Conservation (phyloP, 2,888 invertebrate genomes). For the Amblyjoppa fuscipennis region DNA sequence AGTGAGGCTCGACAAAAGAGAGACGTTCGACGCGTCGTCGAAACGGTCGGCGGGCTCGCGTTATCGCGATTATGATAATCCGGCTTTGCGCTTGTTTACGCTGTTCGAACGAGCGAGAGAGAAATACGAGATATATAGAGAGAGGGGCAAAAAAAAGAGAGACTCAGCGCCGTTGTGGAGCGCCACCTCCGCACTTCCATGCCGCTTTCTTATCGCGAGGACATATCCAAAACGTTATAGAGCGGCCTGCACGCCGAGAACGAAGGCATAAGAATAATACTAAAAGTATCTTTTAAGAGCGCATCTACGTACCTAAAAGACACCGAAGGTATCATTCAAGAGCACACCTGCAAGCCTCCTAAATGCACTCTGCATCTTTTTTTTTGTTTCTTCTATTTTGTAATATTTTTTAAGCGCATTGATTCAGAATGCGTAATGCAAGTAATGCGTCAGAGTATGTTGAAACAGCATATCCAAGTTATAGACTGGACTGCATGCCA, state of each 20-base stretch:
- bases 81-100: conserved; percentile 79
- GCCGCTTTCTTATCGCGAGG: conserved; percentile 61
- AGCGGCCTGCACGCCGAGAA: conserved; percentile 49
- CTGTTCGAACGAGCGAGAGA: conserved; percentile 62
- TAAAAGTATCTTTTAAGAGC: conserved; percentile 17
- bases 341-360: not conserved
- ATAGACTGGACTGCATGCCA: conserved; percentile 45
- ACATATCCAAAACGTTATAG: conserved; percentile 53
- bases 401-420: not conserved
- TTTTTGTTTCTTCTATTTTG: not conserved
- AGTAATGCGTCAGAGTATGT: too few species aligned
- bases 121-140: conserved; percentile 20
- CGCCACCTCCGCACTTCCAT: conserved; percentile 60
- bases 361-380: conserved; percentile 6
- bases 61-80: conserved; percentile 82
- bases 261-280: conserved; percentile 20
- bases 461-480: conserved; percentile 31
- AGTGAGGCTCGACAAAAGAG: conserved; percentile 73
- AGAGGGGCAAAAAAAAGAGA: conserved; percentile 33
- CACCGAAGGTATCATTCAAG: conserved; percentile 10
- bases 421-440: not conserved
- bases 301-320: not conserved
- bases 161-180: conserved; percentile 45
- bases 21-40: conserved; percentile 72
- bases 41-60: conserved; percentile 72